phyloP scores from a whole-genome alignment of 2,113 vertebrate species.

The Carettochelys insculpta region DNA sequence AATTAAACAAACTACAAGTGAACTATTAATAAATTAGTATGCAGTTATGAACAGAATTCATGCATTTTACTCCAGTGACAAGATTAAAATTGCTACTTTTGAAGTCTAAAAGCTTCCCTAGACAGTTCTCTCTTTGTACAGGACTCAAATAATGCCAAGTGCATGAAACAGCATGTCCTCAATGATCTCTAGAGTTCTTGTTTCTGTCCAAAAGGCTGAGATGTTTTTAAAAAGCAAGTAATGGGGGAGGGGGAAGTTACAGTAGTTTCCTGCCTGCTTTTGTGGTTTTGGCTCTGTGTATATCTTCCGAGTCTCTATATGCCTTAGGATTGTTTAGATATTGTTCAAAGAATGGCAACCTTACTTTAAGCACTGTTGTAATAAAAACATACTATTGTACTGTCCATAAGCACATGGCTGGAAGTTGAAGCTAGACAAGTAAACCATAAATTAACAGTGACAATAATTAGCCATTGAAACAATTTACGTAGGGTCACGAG shows the following conservation, averaged over 20 bases:
- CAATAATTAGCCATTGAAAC: too few relatives aligned
- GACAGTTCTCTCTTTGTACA: not conserved
- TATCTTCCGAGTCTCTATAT: not conserved
- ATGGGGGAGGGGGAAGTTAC: not conserved
- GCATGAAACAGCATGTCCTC: not conserved
- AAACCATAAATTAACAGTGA: not conserved
- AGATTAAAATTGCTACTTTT: not conserved
- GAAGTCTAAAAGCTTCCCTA: not conserved
- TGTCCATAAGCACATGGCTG: not conserved
- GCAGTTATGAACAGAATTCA: not conserved
- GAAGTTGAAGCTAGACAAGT: not conserved
- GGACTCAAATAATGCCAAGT: not conserved
- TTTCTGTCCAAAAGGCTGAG: rapidly evolving
- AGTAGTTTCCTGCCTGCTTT: conserved; percentile 36
- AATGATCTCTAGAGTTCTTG: not conserved
- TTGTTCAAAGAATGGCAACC: not conserved
- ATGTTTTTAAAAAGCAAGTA: not conserved
- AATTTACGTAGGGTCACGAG: too few relatives aligned
- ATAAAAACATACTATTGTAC: not conserved
- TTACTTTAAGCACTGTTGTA: not conserved
- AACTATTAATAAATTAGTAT: not conserved
- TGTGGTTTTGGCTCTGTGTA: not conserved
- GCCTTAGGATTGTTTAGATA: not conserved
- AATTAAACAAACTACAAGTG: not conserved
- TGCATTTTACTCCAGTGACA: rapidly evolving